Evolutionary conservation across 2,888 invertebrate species (phyloP).

Genomic region (Eustalomyia histrio): DNA sequence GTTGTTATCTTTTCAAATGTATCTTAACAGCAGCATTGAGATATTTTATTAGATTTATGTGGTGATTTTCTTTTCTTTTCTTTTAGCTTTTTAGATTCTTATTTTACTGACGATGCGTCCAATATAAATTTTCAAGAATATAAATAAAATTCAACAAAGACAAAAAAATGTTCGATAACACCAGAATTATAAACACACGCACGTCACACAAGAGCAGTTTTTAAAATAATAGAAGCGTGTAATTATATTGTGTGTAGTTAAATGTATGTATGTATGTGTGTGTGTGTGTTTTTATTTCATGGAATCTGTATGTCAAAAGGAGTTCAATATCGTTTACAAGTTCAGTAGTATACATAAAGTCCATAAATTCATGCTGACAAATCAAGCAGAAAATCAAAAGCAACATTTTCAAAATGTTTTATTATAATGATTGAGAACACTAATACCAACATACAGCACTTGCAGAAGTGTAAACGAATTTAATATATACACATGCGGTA

Average conservation of each 20-base stretch:
- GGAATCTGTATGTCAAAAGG: constrained; percentile 44
- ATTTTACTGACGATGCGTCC: constrained; percentile 29
- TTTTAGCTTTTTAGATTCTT: background rate
- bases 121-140: constrained; percentile 20
- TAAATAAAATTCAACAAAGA: constrained; percentile 6
- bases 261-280: no score
- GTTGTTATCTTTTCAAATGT: constrained; percentile 40
- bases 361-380: constrained; percentile 73
- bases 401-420: constrained; percentile 66
- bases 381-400: constrained; percentile 75
- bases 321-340: constrained; percentile 50
- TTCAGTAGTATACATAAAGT: constrained; percentile 53
- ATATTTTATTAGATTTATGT: constrained; percentile 50
- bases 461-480: background rate
- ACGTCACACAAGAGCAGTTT: background rate
- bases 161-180: constrained; percentile 30
- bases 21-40: constrained; percentile 28
- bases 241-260: constrained; percentile 20
- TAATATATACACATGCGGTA: background rate
- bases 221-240: constrained; percentile 34
- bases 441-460: constrained; percentile 10
- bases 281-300: no score
- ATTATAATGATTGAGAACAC: constrained; percentile 62
- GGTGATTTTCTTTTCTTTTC: constrained; percentile 39
- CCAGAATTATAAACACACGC: constrained; percentile 8